phyloP scores from a whole-genome alignment of 2,888 invertebrate genomes.

The Schizaphis graminum region DNA sequence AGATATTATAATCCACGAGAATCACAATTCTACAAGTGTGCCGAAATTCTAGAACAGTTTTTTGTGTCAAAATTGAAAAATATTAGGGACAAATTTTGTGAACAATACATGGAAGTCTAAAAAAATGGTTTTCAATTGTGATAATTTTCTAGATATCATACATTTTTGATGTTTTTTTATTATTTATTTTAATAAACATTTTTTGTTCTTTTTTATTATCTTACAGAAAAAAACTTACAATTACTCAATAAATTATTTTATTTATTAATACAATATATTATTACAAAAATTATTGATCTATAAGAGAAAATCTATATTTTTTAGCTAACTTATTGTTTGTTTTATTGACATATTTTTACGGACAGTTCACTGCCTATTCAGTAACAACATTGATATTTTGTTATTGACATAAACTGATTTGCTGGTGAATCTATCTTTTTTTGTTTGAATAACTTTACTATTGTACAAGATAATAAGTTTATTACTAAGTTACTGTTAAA shows the following conservation, averaged over 20 bases:
- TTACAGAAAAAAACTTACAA: constrained; percentile 9
- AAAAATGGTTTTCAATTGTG: background rate
- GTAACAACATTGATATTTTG: constrained; percentile 27
- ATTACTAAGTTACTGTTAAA: constrained; percentile 34
- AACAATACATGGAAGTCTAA: constrained; percentile 65
- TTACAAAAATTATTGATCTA: constrained; percentile 26
- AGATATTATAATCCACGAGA: constrained; percentile 96
- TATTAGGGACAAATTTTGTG: constrained; percentile 80
- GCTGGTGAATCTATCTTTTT: constrained; percentile 26
- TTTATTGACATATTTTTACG: constrained; percentile 25
- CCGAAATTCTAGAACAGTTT: constrained; percentile 93
- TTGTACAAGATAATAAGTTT: constrained; percentile 25
- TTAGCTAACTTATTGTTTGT: constrained; percentile 49
- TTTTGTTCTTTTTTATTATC: constrained; percentile 6
- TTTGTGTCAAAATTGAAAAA: constrained; percentile 94
- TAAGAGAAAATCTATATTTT: constrained; percentile 50
- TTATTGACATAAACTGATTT: constrained; percentile 19
- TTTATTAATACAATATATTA: constrained; percentile 32
- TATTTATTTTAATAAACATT: constrained; percentile 31
- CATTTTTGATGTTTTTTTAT: constrained; percentile 31
- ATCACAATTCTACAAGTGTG: constrained; percentile 96
- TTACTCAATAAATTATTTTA: constrained; percentile 34
- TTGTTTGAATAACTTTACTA: background rate
- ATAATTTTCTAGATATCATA: constrained; percentile 3
- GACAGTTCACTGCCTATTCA: constrained; percentile 35